Conservation (phyloP, 2,797 vertebrate genomes). For the Chlorospingus semifuscus region DNA sequence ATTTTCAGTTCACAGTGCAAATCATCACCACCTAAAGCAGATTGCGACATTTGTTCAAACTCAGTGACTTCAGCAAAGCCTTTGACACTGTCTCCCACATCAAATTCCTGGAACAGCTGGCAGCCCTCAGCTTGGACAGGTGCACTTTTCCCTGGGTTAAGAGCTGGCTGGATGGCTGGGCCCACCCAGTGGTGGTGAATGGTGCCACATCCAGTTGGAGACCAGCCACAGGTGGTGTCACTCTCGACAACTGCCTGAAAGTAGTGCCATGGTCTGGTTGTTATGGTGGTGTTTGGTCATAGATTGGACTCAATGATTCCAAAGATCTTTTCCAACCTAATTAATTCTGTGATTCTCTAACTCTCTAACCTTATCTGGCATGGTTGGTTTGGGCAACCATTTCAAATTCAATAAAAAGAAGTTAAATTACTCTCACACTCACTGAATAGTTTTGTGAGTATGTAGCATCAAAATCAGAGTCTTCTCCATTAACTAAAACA, state of each 20-base stretch:
- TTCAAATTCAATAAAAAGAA: not conserved
- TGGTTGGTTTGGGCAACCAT: not conserved
- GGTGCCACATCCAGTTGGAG: not conserved
- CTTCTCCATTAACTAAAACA: not conserved
- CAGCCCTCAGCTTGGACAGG: accelerated
- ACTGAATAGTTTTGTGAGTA: not conserved
- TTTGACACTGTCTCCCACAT: not conserved
- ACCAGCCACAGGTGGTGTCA: no score
- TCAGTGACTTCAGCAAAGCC: not conserved
- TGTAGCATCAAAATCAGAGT: not conserved
- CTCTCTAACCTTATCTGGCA: not conserved
- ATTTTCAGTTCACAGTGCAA: not conserved
- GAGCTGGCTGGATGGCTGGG: accelerated
- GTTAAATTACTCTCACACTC: not conserved
- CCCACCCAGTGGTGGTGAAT: no score
- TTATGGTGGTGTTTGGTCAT: not conserved
- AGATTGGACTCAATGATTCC: not conserved
- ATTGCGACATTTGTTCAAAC: not conserved
- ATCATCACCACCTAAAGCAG: not conserved
- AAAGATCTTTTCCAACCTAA: not conserved
- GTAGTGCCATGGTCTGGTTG: not conserved
- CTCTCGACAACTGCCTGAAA: not conserved
- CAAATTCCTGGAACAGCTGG: not conserved
- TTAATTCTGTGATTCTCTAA: not conserved
- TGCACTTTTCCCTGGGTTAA: not conserved